phyloP scores from a whole-genome alignment of 2,888 invertebrate genomes.

The Lithosia quadra region DNA sequence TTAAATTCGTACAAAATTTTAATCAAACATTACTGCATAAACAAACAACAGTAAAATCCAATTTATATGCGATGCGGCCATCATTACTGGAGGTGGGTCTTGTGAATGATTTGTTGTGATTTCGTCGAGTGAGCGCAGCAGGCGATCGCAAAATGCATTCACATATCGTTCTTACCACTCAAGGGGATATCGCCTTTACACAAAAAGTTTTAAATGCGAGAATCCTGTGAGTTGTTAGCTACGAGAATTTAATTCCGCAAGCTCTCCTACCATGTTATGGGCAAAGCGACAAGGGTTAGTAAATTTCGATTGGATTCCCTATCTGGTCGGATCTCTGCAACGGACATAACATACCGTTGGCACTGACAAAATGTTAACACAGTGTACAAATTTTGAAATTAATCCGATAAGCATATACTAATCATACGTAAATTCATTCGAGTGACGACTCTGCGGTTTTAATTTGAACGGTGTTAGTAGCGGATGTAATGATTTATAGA shows the following conservation, averaged over 20 bases:
- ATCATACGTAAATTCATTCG: conserved; percentile 71
- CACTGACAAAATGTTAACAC: conserved; percentile 83
- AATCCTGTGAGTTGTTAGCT: conserved; percentile 53
- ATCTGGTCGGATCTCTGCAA: conserved; percentile 82
- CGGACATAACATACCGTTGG: conserved; percentile 70
- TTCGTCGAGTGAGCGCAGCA: conserved; percentile 82
- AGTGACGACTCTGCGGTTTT: conserved; percentile 59
- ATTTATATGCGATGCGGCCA: conserved; percentile 80
- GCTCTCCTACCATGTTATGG: conserved; percentile 85
- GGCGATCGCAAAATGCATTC: conserved; percentile 82
- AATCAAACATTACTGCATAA: conserved; percentile 65
- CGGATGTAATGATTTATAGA: conserved; percentile 82
- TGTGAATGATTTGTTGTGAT: conserved; percentile 86
- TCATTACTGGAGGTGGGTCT: conserved; percentile 84
- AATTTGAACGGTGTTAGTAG: conserved; percentile 69
- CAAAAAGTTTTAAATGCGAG: conserved; percentile 53
- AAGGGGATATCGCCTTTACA: conserved; percentile 62
- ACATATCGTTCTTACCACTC: conserved; percentile 60
- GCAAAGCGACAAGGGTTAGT: conserved; percentile 83
- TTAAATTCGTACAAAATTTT: conserved; percentile 49
- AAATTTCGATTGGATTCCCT: conserved; percentile 83
- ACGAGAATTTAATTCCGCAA: conserved; percentile 79
- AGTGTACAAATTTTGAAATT: conserved; percentile 80
- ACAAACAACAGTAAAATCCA: conserved; percentile 75
- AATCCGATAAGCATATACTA: conserved; percentile 68